Conservation (phyloP, 2,797 vertebrate species). For the Chrosomus eos region DNA sequence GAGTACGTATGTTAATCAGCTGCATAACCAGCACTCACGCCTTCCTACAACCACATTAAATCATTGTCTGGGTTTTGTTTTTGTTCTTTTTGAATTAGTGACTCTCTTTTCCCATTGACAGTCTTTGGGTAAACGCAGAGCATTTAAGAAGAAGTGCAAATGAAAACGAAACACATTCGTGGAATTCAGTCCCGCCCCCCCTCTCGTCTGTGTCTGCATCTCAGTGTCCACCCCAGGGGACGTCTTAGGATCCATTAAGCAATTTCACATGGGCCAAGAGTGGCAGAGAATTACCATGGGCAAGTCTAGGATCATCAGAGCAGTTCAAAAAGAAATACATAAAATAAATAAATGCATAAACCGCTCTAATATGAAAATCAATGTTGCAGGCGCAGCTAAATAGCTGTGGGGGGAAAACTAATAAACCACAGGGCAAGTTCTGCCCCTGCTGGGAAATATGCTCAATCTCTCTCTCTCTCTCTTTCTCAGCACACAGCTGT, state of each 20-base stretch:
- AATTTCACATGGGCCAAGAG: constrained; percentile 77
- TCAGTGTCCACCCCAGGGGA: constrained; percentile 76
- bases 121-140: constrained; percentile 52
- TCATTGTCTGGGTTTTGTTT: constrained; percentile 18
- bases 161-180: constrained; percentile 39
- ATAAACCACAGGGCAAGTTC: constrained; percentile 77
- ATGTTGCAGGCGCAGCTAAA: constrained; percentile 69
- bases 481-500: constrained; percentile 72
- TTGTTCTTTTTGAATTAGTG: constrained; percentile 42
- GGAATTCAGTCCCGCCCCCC: constrained; percentile 56
- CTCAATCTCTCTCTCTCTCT: constrained; percentile 80
- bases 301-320: constrained; percentile 78
- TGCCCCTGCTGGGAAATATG: constrained; percentile 79
- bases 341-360: constrained; percentile 87
- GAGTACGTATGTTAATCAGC: constrained; percentile 43
- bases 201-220: constrained; percentile 60
- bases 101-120: constrained; percentile 41
- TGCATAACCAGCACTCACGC: constrained; percentile 32
- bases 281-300: constrained; percentile 78
- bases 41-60: constrained; percentile 17
- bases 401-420: constrained; percentile 76
- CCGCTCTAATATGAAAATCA: constrained; percentile 85
- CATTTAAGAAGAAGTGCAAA: constrained; percentile 47
- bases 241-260: constrained; percentile 85
- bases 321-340: constrained; percentile 87